phyloP scores from a whole-genome alignment of 2,888 invertebrate species.

The Epistrophella euchroma region DNA sequence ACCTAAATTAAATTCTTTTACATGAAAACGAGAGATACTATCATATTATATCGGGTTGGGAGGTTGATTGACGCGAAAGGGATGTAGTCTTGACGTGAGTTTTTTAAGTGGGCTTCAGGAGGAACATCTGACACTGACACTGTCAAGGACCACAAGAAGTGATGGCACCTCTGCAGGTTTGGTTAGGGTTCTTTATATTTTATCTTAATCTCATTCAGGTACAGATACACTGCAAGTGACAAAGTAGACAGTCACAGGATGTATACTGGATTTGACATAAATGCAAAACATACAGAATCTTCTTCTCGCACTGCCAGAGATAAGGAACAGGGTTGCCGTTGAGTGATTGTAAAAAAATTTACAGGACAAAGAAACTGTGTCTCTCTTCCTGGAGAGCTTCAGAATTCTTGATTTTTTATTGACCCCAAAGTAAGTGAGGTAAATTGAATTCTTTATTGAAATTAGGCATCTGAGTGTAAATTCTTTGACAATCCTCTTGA shows the following conservation, averaged over 20 bases:
- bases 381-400: no score
- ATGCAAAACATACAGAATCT: constrained; percentile 59
- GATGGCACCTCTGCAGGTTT: constrained; percentile 7
- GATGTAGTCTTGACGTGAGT: constrained; percentile 65
- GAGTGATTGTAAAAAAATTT: background rate
- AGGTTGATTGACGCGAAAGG: constrained; percentile 71
- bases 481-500: no score
- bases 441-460: no score
- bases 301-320: background rate
- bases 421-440: no score
- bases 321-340: background rate
- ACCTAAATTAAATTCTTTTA: constrained; percentile 65
- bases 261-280: constrained; percentile 60
- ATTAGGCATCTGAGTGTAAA: no score
- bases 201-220: constrained; percentile 65
- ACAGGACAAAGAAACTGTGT: no score
- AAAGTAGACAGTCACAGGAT: constrained; percentile 50
- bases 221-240: constrained; percentile 55
- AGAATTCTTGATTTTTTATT: no score
- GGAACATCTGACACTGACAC: background rate
- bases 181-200: constrained; percentile 20
- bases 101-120: constrained; percentile 48
- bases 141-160: constrained; percentile 33
- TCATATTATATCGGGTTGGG: constrained; percentile 13
- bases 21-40: constrained; percentile 26